Evolutionary conservation across 1,140 invertebrate genomes (phyloP), one percentile per base, ranked within the genome.

Genomic region (Cardiocondyla obscurior): DNA sequence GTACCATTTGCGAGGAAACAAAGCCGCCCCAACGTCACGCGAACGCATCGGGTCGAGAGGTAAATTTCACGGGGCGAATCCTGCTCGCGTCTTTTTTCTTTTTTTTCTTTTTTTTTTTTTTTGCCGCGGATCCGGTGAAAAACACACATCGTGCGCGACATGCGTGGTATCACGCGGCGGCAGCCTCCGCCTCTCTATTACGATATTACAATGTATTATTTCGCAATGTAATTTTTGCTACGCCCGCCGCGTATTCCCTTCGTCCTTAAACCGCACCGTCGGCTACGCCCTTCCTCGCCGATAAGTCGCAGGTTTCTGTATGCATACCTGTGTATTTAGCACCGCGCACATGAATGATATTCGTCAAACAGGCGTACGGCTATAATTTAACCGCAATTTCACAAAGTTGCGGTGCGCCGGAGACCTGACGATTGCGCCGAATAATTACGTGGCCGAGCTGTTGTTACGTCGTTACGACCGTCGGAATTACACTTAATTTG

Each of bases 401-500:
- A 85, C 73, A 88, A 85, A 87, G 55, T n/a, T n/a, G 51, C 53
- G 70, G 49, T 33, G 53, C 6, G 19, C 22, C 67, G 33, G 51
- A 4, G 55, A 65, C 70, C 64, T 58, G 39, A 58, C 44, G 76
- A 87, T 87, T 85, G 86, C 82, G 64, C 30, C 49, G 51, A 84
- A 88, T 87, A 88, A 87, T 88, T 88, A 87, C 51, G 44, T 82
- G 39, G 33, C 49, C 64, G 70, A 67, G 44, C 82, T 55, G 86
- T 87, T 88, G 82, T 87, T 87, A 86, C 73, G 81, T 86, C 65
- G 62, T 86, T 87, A 88, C 76, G 82, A 44, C 39, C 76, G 85
- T 60, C 82, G 70, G 70, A 88, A 88, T 88, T 88, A 87, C 57
- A 88, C 82, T 84, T 87, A 88, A 88, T 88, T 88, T 82, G 70